A percentile compares a stretch with the other conserved stretches of the same genome.
phyloP scores from a whole-genome alignment of 2,113 vertebrate species.

The Ploceus nigricollis region DNA sequence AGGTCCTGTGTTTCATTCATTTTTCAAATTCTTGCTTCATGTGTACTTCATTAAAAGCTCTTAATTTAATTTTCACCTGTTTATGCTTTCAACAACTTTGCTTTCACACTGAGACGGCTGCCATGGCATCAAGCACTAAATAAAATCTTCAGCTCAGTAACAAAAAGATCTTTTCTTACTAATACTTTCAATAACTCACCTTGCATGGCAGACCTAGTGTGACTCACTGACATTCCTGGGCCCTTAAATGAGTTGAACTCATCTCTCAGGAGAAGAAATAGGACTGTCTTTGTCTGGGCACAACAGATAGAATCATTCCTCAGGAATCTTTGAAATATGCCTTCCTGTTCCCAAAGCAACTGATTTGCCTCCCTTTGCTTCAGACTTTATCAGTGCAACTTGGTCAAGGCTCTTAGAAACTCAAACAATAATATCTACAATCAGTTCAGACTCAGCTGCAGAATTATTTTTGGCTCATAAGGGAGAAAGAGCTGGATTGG shows the following conservation, averaged over 20 bases:
- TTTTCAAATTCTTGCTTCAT: neutral
- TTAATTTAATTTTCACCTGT: constrained; percentile 54
- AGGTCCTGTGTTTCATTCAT: neutral
- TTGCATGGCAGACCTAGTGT: constrained; percentile 5
- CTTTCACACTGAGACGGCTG: neutral
- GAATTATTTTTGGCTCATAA: constrained; percentile 46
- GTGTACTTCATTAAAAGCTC: constrained; percentile 16
- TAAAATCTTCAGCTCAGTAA: constrained; percentile 10
- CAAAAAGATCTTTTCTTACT: constrained; percentile 11
- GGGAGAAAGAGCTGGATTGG: neutral
- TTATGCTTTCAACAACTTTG: neutral
- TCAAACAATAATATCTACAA: constrained; percentile 27
- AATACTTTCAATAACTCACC: constrained; percentile 26
- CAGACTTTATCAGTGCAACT: constrained; percentile 36
- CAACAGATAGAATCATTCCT: constrained; percentile 32
- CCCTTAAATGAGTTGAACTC: constrained; percentile 39
- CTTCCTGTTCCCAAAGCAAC: constrained; percentile 39
- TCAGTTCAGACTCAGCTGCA: constrained; percentile 34
- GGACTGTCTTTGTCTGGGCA: constrained; percentile 40
- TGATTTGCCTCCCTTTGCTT: constrained; percentile 10
- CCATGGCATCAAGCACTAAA: neutral
- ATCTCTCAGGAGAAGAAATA: constrained; percentile 47
- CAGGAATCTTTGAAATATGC: constrained; percentile 45
- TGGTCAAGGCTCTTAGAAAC: constrained; percentile 38
- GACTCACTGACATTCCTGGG: constrained; percentile 37